Evolutionary conservation across 2,888 invertebrate genomes (phyloP).

Genomic region (Amiota minor): DNA sequence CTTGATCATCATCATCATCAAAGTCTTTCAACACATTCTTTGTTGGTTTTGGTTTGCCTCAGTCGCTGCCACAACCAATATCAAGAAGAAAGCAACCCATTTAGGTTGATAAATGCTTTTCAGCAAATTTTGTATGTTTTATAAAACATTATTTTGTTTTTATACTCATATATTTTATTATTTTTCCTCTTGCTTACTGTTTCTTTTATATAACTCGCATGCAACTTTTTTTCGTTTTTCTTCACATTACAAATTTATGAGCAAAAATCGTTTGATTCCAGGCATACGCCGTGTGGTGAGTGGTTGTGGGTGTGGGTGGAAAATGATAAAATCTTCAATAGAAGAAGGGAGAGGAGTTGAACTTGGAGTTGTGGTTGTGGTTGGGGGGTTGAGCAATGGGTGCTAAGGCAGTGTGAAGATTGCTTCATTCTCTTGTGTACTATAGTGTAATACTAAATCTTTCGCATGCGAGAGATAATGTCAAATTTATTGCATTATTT

Average conservation of each 20-base stretch:
- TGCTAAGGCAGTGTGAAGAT: not conserved
- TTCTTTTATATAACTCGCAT: slow-evolving; percentile 18
- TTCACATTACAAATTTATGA: not conserved
- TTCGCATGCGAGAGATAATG: slow-evolving; percentile 58
- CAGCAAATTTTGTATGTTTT: slow-evolving; percentile 21
- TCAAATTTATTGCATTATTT: slow-evolving; percentile 68
- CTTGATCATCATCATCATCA: not conserved
- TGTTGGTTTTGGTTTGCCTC: not conserved
- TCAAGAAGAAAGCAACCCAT: not conserved
- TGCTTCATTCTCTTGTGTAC: not conserved
- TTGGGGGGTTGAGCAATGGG: not conserved
- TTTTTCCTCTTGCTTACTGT: slow-evolving; percentile 15
- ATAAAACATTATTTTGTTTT: slow-evolving; percentile 3
- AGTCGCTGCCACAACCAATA: not conserved
- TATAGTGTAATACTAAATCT: not conserved
- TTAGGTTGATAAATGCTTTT: slow-evolving; percentile 25
- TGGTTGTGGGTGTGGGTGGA: not conserved
- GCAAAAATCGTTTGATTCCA: not conserved
- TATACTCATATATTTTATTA: slow-evolving; percentile 8
- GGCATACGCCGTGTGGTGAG: not conserved
- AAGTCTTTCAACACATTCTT: too few relatives aligned
- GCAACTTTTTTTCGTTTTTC: not conserved
- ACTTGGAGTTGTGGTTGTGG: not conserved
- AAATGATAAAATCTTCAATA: too few relatives aligned
- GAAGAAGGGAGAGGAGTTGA: not conserved